phyloP scores from a whole-genome alignment of 2,888 invertebrate genomes.

The Hyposoter dolosus region DNA sequence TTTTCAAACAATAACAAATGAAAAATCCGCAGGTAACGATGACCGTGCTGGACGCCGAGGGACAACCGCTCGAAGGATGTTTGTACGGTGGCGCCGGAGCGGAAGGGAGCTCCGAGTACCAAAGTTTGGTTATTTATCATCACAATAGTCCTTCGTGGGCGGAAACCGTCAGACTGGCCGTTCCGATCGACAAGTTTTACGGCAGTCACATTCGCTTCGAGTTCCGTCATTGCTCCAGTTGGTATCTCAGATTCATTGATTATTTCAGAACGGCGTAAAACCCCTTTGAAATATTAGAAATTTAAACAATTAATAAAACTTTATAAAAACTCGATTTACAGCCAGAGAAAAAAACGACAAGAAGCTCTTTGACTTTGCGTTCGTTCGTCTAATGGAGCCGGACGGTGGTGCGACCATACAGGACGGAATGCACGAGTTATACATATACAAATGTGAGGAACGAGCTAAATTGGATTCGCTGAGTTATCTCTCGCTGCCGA shows the following conservation, averaged over 20 bases:
- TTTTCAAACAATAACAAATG: background rate
- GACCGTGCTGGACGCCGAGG: constrained; percentile 92
- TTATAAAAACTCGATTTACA: constrained; percentile 78
- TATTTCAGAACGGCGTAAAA: background rate
- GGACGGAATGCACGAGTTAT: constrained; percentile 95
- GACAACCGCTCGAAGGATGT: constrained; percentile 89
- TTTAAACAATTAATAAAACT: background rate
- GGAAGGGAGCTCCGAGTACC: constrained; percentile 91
- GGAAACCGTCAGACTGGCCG: constrained; percentile 94
- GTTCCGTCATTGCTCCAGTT: constrained; percentile 97
- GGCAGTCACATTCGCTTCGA: constrained; percentile 96
- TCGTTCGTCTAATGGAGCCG: constrained; percentile 95
- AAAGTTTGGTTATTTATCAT: constrained; percentile 96
- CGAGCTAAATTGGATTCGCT: constrained; percentile 88
- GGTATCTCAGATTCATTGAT: constrained; percentile 82
- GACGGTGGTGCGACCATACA: constrained; percentile 93
- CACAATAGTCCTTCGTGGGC: constrained; percentile 97
- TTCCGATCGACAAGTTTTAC: constrained; percentile 96
- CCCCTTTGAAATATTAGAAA: background rate
- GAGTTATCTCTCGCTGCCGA: constrained; percentile 85
- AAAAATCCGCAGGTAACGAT: constrained; percentile 88
- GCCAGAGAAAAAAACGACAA: constrained; percentile 96
- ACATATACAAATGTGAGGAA: constrained; percentile 97
- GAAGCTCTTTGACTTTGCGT: constrained; percentile 96
- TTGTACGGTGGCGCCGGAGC: constrained; percentile 95